Evolutionary conservation across 2,888 invertebrate genomes (phyloP).

Genomic region (Antheraea assamensis): DNA sequence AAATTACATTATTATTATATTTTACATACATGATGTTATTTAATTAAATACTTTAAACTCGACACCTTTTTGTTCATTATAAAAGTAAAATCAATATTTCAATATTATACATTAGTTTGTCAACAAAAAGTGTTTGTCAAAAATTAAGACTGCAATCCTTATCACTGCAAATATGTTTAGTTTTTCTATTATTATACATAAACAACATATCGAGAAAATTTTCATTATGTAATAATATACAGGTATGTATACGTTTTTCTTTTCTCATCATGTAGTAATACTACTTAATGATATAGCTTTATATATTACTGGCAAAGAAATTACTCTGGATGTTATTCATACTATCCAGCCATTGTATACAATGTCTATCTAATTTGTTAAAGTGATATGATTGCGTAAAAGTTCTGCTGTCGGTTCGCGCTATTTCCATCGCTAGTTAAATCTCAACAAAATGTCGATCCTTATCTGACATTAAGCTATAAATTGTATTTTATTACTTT

Average conservation of each 20-base stretch:
- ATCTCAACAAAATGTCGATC: too few relatives aligned
- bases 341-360: too few relatives aligned
- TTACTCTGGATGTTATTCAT: too few relatives aligned
- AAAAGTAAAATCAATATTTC: not conserved
- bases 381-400: too few relatives aligned
- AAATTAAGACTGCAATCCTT: conserved; percentile 16
- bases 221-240: not conserved
- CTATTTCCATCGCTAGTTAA: too few relatives aligned
- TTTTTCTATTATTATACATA: not conserved
- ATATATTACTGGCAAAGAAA: too few relatives aligned
- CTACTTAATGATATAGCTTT: not conserved
- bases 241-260: not conserved
- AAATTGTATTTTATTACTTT: too few relatives aligned
- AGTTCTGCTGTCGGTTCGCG: too few relatives aligned
- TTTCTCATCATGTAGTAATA: not conserved
- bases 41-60: conserved; percentile 1
- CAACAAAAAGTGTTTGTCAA: not conserved
- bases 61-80: not conserved
- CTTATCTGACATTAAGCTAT: too few relatives aligned
- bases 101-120: not conserved
- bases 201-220: not conserved
- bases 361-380: too few relatives aligned
- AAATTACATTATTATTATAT: conserved; percentile 45
- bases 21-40: not conserved
- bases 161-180: not conserved